Percentiles rank a stretch among this genome's conserved stretches.
These are phyloP conservation scores for Masticophis lateralis DNA, from an alignment of 2,797 vertebrate species.

Conservation along the genomic window DNA sequence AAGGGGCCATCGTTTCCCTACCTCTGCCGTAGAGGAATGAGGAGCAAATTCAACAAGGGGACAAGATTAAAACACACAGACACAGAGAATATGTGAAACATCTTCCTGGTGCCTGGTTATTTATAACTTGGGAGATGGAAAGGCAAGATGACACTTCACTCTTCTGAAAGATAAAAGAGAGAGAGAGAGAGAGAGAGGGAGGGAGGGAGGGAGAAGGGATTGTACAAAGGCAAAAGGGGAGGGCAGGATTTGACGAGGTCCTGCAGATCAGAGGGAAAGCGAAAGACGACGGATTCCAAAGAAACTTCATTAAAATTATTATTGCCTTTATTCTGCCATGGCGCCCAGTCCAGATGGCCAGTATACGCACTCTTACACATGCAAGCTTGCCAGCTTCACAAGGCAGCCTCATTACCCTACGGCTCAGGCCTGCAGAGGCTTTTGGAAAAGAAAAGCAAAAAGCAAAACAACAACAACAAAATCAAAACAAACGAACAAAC, in stretches of 20 bases:
- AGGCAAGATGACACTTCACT: not conserved
- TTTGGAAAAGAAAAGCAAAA: slow-evolving; percentile 54
- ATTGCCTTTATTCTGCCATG: slow-evolving; percentile 79
- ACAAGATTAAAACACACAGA: not conserved
- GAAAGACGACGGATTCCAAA: slow-evolving; percentile 47
- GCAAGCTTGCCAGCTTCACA: slow-evolving; percentile 65
- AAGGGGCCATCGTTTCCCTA: not conserved
- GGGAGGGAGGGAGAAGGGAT: rapidly evolving
- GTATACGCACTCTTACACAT: slow-evolving; percentile 60
- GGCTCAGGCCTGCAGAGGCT: slow-evolving; percentile 42
- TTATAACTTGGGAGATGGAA: not conserved
- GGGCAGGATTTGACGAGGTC: not conserved
- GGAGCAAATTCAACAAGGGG: not conserved
- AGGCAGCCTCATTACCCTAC: slow-evolving; percentile 63
- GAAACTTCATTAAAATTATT: slow-evolving; percentile 69
- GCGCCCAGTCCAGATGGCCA: slow-evolving; percentile 67
- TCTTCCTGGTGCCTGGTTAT: not conserved
- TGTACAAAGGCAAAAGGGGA: not conserved
- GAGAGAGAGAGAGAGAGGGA: rapidly evolving
- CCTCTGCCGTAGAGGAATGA: not conserved
- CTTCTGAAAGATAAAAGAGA: not conserved
- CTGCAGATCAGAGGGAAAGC: slow-evolving; percentile 6
- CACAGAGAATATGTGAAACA: not conserved
- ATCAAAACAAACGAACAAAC: slow-evolving; percentile 35
- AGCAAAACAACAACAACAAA: slow-evolving; percentile 34